phyloP scores from a whole-genome alignment of 2,797 vertebrate genomes.

The Karalla daura region DNA sequence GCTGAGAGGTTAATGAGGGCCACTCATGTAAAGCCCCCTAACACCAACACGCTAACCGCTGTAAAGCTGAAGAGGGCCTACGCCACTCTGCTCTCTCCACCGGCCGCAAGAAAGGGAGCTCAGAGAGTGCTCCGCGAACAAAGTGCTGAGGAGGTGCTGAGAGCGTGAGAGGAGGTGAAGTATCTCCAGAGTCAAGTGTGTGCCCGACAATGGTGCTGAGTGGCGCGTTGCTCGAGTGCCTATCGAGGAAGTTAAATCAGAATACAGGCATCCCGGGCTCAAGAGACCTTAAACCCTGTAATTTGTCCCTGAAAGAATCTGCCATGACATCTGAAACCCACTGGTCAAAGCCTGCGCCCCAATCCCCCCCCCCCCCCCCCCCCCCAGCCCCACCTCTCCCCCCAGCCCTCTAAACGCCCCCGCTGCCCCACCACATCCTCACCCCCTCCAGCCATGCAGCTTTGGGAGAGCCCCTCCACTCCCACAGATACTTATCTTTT shows the following conservation, averaged over 20 bases:
- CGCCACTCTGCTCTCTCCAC: conserved; percentile 48
- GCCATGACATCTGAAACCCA: conserved; percentile 80
- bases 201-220: conserved; percentile 64
- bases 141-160: conserved; percentile 67
- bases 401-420: conserved; percentile 50
- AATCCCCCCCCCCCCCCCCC: conserved; percentile 20
- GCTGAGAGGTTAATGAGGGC: conserved; percentile 76
- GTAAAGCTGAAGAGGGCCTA: conserved; percentile 69
- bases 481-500: conserved; percentile 82
- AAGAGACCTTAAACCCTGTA: conserved; percentile 78
- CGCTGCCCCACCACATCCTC: conserved; percentile 57
- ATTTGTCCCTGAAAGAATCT: conserved; percentile 80
- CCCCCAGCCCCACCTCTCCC: conserved; percentile 50
- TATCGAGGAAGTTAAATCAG: conserved; percentile 68
- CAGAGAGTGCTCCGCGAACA: conserved; percentile 58
- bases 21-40: conserved; percentile 73
- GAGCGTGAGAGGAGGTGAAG: conserved; percentile 73
- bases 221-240: conserved; percentile 64
- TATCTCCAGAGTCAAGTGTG: conserved; percentile 76
- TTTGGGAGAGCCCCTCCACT: conserved; percentile 68
- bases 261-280: conserved; percentile 62
- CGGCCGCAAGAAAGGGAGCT: conserved; percentile 39
- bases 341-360: conserved; percentile 67
- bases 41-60: conserved; percentile 71
- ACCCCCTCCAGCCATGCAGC: conserved; percentile 73